These are phyloP conservation scores for Catharus fuscescens DNA, from an alignment of 2,113 vertebrate species.

Conservation along the genomic window DNA sequence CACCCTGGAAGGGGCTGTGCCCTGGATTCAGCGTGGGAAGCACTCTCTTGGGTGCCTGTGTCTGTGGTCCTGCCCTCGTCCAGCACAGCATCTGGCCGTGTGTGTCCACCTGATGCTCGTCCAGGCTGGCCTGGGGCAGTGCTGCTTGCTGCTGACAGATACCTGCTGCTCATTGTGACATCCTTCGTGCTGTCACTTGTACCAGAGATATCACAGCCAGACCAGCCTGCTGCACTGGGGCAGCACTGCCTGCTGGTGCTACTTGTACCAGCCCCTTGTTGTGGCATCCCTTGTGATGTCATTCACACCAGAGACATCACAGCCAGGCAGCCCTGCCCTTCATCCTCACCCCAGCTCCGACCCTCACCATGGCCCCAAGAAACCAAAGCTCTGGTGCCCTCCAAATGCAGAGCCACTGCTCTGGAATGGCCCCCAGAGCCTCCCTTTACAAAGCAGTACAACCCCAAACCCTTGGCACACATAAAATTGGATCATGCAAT, in stretches of 20 bases:
- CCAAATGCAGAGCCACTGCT: not conserved
- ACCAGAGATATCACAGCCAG: not conserved
- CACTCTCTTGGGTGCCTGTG: fast-evolving
- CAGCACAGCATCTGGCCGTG: fast-evolving
- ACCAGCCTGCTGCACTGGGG: not conserved
- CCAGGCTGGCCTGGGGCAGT: not conserved
- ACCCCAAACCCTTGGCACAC: not conserved
- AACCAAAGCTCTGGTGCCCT: not conserved
- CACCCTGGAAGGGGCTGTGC: not conserved
- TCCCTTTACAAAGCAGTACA: not conserved
- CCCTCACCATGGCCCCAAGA: not conserved
- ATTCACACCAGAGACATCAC: not conserved
- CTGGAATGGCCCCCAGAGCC: no score
- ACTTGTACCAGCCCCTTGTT: no score
- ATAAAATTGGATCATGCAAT: fast-evolving
- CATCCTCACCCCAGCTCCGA: not conserved
- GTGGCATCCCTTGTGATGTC: not conserved
- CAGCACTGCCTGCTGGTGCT: not conserved
- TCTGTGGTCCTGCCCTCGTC: not conserved
- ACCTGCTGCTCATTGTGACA: not conserved
- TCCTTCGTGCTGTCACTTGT: not conserved
- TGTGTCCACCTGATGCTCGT: not conserved
- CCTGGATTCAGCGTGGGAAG: not conserved
- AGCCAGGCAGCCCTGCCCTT: not conserved
- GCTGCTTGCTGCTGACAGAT: not conserved